Conservation (phyloP, 2,113 vertebrate species). For the Rhynchomys soricoides region DNA sequence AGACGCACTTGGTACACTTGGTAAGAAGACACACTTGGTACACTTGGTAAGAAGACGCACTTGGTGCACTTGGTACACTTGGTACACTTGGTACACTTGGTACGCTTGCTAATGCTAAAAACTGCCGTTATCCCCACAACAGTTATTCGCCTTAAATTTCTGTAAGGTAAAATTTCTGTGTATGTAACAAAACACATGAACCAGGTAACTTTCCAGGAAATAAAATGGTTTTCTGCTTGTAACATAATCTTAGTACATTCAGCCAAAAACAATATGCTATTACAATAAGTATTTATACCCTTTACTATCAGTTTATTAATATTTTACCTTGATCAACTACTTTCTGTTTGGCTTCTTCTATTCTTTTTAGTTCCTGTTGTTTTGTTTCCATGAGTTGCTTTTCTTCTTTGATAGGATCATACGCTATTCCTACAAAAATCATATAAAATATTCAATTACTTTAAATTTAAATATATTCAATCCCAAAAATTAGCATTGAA, state of each 20-base stretch:
- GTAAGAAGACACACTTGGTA: not conserved
- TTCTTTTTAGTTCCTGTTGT: constrained; percentile 94
- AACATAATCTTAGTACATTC: constrained; percentile 5
- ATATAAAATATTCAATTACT: not conserved
- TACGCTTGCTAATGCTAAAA: constrained; percentile 26
- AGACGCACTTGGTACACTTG: not conserved
- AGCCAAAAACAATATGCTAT: constrained; percentile 21
- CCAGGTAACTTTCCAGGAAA: constrained; percentile 26
- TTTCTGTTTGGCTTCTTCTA: constrained; percentile 97
- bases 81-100: no score
- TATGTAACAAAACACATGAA: constrained; percentile 16
- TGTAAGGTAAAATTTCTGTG: constrained; percentile 12
- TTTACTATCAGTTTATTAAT: not conserved
- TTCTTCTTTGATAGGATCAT: constrained; percentile 96
- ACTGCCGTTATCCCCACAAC: not conserved
- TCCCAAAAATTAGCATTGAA: constrained; percentile 44
- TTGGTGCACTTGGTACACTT: not conserved
- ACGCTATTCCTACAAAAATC: constrained; percentile 92
- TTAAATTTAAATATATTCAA: not conserved
- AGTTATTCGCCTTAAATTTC: constrained; percentile 41
- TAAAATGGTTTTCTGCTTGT: constrained; percentile 7
- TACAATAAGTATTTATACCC: not conserved
- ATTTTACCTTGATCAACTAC: constrained; percentile 93
- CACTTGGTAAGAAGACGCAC: not conserved
- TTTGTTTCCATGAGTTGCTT: constrained; percentile 94